Evolutionary conservation across 30 jellyfish, hydroid and myxozoan species (phyloP).

Genomic region (Aurelia sp.): DNA sequence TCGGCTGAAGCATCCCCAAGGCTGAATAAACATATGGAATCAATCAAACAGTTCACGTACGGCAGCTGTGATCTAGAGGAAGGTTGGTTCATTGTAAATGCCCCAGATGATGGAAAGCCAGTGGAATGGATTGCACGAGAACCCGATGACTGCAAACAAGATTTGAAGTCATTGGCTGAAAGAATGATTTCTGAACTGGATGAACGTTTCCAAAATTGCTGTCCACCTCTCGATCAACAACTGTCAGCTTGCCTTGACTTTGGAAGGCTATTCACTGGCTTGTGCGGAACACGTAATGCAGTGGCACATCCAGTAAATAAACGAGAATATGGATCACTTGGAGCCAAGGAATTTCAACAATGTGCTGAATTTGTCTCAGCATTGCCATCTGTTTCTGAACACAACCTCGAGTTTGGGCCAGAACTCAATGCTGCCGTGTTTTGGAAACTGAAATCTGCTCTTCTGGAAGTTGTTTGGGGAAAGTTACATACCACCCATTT

Average conservation of each 20-base stretch:
- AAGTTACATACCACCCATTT: slow-evolving; percentile 1
- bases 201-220: slow-evolving; percentile 25
- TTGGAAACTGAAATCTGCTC: slow-evolving; percentile 41
- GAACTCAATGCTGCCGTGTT: background rate
- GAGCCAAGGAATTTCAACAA: background rate
- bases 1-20: background rate
- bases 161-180: slow-evolving; percentile 7
- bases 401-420: slow-evolving; percentile 14
- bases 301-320: slow-evolving; percentile 25
- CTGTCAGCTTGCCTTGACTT: slow-evolving; percentile 18
- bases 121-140: slow-evolving; percentile 55
- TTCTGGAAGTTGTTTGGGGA: slow-evolving; percentile 49
- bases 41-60: slow-evolving; percentile 6
- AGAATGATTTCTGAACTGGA: slow-evolving; percentile 18
- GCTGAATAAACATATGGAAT: background rate
- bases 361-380: slow-evolving; percentile 30
- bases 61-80: slow-evolving; percentile 35
- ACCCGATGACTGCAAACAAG: slow-evolving; percentile 26
- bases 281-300: background rate
- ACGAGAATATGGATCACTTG: background rate
- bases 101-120: slow-evolving; percentile 4
- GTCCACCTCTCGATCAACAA: slow-evolving; percentile 14
- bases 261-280: slow-evolving; percentile 16
- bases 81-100: slow-evolving; percentile 35
- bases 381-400: slow-evolving; percentile 15